Conservation (phyloP, 2,888 invertebrate species). For the Leptinotarsa tumamoca region DNA sequence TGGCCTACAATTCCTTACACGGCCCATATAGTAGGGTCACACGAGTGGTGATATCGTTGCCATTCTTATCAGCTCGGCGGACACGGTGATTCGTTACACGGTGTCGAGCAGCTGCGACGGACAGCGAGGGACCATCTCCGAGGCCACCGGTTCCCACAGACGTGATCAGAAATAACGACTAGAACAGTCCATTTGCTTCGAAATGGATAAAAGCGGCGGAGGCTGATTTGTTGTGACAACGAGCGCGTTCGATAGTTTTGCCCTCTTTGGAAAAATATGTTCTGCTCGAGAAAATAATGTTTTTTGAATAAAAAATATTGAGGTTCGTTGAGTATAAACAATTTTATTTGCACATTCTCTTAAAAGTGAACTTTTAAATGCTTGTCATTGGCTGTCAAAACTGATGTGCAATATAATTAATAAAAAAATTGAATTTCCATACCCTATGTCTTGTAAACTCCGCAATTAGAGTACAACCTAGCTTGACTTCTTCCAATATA, state of each 20-base stretch:
- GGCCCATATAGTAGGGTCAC: conserved; percentile 33
- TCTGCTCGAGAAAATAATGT: too few species aligned
- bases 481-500: too few species aligned
- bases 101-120: conserved; percentile 46
- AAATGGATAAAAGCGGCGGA: conserved; percentile 52
- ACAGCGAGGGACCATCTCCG: conserved; percentile 26
- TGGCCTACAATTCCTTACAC: conserved; percentile 12
- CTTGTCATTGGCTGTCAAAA: too few species aligned
- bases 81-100: conserved; percentile 49
- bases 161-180: conserved; percentile 57
- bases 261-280: background rate
- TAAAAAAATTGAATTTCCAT: too few species aligned
- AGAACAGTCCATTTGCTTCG: conserved; percentile 53
- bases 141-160: conserved; percentile 46
- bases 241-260: conserved; percentile 33
- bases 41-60: conserved; percentile 43
- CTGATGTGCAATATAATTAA: too few species aligned
- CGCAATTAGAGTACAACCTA: too few species aligned
- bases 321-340: too few species aligned
- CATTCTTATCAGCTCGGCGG: conserved; percentile 48
- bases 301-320: too few species aligned
- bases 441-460: too few species aligned
- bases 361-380: too few species aligned
- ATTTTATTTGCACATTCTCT: too few species aligned
- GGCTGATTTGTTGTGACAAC: conserved; percentile 53